phyloP scores from a whole-genome alignment of 2,113 vertebrate genomes.

The Conger conger region DNA sequence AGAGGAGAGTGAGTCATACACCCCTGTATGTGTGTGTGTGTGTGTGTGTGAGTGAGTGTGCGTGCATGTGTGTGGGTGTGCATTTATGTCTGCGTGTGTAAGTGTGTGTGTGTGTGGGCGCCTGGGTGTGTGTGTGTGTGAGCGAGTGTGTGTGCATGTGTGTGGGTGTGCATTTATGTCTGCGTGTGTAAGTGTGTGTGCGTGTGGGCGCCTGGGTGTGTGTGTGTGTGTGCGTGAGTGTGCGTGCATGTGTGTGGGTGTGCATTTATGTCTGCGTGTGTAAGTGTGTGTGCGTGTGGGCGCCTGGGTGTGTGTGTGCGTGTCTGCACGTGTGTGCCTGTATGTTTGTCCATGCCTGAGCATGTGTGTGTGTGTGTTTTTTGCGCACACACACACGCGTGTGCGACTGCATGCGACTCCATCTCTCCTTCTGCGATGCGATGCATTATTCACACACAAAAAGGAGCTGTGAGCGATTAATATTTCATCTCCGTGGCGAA shows the following conservation, averaged over 20 bases:
- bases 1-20: slow-evolving; percentile 63
- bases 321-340: too few relatives aligned
- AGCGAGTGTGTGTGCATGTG: background rate
- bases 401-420: slow-evolving; percentile 27
- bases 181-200: too few relatives aligned
- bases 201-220: too few relatives aligned
- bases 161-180: too few relatives aligned
- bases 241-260: too few relatives aligned
- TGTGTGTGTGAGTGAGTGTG: slow-evolving; percentile 17
- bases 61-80: slow-evolving; percentile 3
- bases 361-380: background rate
- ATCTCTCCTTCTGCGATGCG: slow-evolving; percentile 33
- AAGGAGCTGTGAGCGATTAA: slow-evolving; percentile 42
- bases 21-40: background rate
- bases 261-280: too few relatives aligned
- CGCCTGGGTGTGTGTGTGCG: too few relatives aligned
- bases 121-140: slow-evolving; percentile 11
- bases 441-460: slow-evolving; percentile 57
- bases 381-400: background rate
- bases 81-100: background rate
- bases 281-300: too few relatives aligned
- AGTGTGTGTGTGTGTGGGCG: background rate
- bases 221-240: too few relatives aligned
- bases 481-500: slow-evolving; percentile 54
- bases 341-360: too few relatives aligned